Base-by-base conservation (phyloP, 2,113 vertebrate species). In the Siphamia tubifer region DNA sequence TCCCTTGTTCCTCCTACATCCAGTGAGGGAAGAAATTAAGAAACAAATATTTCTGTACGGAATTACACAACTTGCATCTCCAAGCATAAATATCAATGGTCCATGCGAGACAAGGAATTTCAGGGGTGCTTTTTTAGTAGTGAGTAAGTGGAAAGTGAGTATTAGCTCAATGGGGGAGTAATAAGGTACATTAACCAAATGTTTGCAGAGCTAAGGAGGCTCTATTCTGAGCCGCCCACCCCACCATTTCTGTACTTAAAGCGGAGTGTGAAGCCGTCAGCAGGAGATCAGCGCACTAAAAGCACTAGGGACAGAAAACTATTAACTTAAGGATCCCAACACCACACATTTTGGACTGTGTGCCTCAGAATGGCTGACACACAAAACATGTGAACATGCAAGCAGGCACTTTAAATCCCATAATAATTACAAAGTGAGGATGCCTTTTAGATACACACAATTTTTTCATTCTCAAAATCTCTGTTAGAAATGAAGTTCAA, bases 31-130 rank as follows among this genome's bases (percentile, higher is more conserved):
- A 53, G 58, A 74, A 55, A 85, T 84, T 78, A 79, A 72, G 68
- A 84, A 45, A 67, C 66, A 57, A 74, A 78, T 57, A 84, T 67
- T 77, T 80, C 73, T 64, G 48, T 36, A 70, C 36, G 64, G 77
- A 86, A 79, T 75, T 68, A 77, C 72, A 81, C 38, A 72, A 89
- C 82, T 45, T 80, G 82, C 55, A 4, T 82, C 69, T 38, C 71
- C 76, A 83, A 86, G 86, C 81, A 87, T 70, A 85, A 87, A 86
- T 73, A 83, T 66, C 77, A 84, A 89, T 70, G 77, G 74, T 5
- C 70, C 75, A 24, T 65, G 40, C 2, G 81, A 89, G 84, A 81
- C 58, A 24, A 38, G 44, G 73, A 83, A 76, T 74, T 88, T 73
- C 71, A 73, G 71, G 19, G 40, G 68, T 69, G 74, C 64, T 70